Base-by-base conservation (phyloP, 2,888 invertebrate genomes). In the Molorchus minor region DNA sequence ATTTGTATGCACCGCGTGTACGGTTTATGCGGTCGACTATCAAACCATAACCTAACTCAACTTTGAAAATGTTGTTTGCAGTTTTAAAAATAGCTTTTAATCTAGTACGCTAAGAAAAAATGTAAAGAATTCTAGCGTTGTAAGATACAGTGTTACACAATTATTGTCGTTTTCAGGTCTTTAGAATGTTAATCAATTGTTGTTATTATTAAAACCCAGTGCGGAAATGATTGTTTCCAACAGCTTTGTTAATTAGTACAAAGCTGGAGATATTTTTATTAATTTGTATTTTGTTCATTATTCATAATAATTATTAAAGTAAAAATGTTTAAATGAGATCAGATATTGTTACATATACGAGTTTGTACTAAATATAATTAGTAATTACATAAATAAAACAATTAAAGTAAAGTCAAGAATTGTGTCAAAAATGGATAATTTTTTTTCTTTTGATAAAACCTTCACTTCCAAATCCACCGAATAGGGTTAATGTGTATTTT, bases 11-110 rank as follows among this genome's bases (percentile, higher is more conserved):
- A 56, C 36, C 21, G 41, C 61, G 61, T 35, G 0, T 41, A 21
- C 19, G 36, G 56, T 66, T 65, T 60, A 62, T 49, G 64, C 71
- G 75, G 69, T 59, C 74, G 60, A 69, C 72, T 74, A 74, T 70
- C 74, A 74, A 76, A 75, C 78, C 79, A 79, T 79, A 79, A 79
- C 79, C 79, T 79, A 80, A 78, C 79, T 77, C 75, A 78, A 79
- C 73, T 77, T 73, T 75, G 78, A 78, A 79, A 79, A 79, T 79
- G 79, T 79, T 79, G 79, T 71, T 76, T 74, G 76, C 73, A 72
- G 78, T 72, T 77, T 77, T 78, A 79, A 79, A 80, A 80, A 79
- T 79, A 79, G 77, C 73, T 59, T 71, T 74, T 76, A 76, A 76
- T 76, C 76, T 76, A 72, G 73, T 74, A 71, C 71, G 68, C 62